Evolutionary conservation across 2,888 invertebrate genomes (phyloP).

Genomic region (Dolichopus griseipennis): DNA sequence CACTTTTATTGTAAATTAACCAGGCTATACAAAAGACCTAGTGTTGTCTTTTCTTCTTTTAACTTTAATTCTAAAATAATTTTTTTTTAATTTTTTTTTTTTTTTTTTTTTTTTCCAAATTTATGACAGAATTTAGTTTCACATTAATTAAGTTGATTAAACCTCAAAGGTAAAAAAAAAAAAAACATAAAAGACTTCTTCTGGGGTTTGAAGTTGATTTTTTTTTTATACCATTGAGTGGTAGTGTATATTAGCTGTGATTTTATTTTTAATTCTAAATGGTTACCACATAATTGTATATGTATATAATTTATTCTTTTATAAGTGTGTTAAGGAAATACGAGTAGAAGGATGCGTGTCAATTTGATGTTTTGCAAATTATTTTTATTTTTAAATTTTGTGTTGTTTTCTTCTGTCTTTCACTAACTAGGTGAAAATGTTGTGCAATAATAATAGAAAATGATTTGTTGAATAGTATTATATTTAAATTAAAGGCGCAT

Average conservation of each 20-base stretch:
- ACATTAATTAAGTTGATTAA: slow-evolving; percentile 6
- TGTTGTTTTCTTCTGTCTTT: no score
- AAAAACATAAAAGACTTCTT: no score
- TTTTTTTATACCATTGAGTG: not conserved
- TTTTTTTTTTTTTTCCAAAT: not conserved
- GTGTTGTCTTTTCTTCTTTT: not conserved
- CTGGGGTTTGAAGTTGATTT: no score
- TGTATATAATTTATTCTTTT: no score
- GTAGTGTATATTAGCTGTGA: not conserved
- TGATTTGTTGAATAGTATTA: no score
- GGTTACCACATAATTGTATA: no score
- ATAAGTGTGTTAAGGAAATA: not conserved
- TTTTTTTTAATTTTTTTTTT: no score
- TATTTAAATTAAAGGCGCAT: no score
- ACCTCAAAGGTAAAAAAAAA: not conserved
- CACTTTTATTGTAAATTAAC: not conserved
- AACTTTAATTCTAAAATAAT: no score
- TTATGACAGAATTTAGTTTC: slow-evolving; percentile 2
- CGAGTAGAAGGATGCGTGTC: not conserved
- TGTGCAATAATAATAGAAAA: no score
- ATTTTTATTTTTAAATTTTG: not conserved
- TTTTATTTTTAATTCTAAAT: not conserved
- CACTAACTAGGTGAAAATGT: no score
- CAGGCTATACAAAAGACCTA: not conserved
- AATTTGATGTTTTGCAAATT: not conserved